A percentile compares a stretch with the other conserved stretches of the same genome.
Evolutionary conservation across 2,797 vertebrate species (phyloP).

Genomic region (Natrix natrix): DNA sequence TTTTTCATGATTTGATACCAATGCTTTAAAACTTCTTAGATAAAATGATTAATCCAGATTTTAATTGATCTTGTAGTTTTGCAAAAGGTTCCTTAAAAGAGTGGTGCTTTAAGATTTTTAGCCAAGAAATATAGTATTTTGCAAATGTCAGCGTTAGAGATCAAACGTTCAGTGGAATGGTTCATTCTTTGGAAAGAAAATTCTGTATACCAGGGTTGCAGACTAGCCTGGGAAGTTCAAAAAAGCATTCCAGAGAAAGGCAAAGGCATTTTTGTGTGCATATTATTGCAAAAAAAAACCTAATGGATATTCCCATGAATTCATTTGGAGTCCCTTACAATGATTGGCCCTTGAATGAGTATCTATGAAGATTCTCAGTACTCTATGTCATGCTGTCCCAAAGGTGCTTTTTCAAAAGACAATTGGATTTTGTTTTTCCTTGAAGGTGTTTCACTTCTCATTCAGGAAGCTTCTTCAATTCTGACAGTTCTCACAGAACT

Average conservation of each 20-base stretch:
- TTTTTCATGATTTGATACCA: slow-evolving; percentile 11
- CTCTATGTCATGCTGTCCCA: neutral
- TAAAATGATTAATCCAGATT: neutral
- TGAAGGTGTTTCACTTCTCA: neutral
- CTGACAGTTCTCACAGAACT: neutral
- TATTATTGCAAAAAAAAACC: neutral
- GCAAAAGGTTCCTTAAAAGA: neutral
- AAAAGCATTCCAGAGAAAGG: neutral
- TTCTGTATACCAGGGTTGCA: neutral
- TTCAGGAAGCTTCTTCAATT: neutral
- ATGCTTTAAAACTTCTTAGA: neutral
- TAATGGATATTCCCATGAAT: neutral
- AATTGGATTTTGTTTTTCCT: neutral
- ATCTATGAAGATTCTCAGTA: neutral
- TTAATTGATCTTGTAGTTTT: neutral
- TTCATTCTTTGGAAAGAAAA: neutral
- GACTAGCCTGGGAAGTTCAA: neutral
- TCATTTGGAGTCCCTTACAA: neutral
- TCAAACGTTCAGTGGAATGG: neutral
- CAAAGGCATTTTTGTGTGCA: neutral
- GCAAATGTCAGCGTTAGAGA: neutral
- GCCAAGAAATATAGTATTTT: neutral
- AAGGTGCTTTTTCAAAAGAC: neutral
- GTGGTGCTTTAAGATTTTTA: neutral
- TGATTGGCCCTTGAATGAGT: neutral